Evolutionary conservation across 2,113 vertebrate genomes (phyloP), one percentile per base, ranked within the genome.

Genomic region (Brienomyrus brachyistius): DNA sequence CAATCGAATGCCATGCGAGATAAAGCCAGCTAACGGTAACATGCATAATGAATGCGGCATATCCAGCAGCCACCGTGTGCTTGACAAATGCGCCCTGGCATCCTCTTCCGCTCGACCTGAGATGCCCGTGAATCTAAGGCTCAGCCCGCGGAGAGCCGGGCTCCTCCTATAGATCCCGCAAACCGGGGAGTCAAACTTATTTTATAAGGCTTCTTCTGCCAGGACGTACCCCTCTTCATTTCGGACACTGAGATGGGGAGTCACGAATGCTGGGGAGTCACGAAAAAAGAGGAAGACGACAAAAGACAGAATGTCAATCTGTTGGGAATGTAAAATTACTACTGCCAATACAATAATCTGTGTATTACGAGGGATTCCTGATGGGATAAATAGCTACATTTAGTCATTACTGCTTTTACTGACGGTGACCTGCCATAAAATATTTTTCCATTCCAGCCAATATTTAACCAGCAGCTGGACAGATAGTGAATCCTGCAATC

Each of bases 71-170:
- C 45, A 5, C 45, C 1, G 87, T 31, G 62, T 43, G 13, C 62
- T 48, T 74, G 62, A 88, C 62, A 74, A 70, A 88, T 74, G 59
- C 59, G 5, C 11, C 23, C 59, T 88, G 87, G 62, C 87, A 74
- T 74, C 87, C 45, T 43, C 45, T 88, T 88, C 87, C 62, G 62
- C 87, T 88, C n/a, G 43, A 88, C 59, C 62, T 88, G 87, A 88
- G 87, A 56, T 21, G 54, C 87, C 87, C 87, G 40, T 15, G 50
- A 51, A 56, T 54, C 82, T 51, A 19, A 45, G 1, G 52, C 56
- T 17, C 54, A 23, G 87, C 87, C 40, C 2, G 45, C 45, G 21
- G 35, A 66, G 54, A n/a, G 40, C 35, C 4, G 0, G 19, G 40
- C 23, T 45, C 56, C 62, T 74, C 87, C 45, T 74, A 88, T 31